A percentile compares a stretch with the other conserved stretches of the same genome.
Conservation (phyloP, 1,140 invertebrate genomes). For the Heliconius congener region DNA sequence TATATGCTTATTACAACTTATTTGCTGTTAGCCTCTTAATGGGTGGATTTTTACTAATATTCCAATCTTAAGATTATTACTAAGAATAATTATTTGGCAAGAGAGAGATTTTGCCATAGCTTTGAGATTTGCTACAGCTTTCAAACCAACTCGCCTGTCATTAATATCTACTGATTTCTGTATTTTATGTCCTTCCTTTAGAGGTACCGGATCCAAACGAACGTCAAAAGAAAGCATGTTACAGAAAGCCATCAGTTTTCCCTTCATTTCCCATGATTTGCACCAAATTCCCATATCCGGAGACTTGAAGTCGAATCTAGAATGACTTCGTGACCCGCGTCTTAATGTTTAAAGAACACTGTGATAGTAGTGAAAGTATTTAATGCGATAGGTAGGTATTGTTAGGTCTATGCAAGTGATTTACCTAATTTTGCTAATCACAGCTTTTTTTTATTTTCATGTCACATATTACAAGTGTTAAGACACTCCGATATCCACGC, state of each 20-base stretch:
- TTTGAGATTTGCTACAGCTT: too few relatives aligned
- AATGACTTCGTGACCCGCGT: conserved; percentile 22
- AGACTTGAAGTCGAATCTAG: conserved; percentile 11
- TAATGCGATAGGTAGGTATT: not conserved
- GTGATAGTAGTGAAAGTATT: conserved; percentile 25
- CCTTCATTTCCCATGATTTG: conserved; percentile 25
- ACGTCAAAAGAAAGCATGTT: conserved; percentile 7
- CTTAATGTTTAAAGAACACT: conserved; percentile 12
- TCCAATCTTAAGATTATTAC: too few relatives aligned
- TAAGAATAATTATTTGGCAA: too few relatives aligned
- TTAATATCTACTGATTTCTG: too few relatives aligned
- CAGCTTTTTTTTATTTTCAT: not conserved
- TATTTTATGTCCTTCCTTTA: not conserved
- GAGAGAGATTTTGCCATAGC: too few relatives aligned
- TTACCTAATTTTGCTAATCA: not conserved
- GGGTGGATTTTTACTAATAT: too few relatives aligned
- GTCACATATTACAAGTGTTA: too few relatives aligned
- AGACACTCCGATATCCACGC: too few relatives aligned
- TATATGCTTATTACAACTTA: too few relatives aligned
- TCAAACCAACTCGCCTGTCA: too few relatives aligned
- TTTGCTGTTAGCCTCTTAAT: too few relatives aligned
- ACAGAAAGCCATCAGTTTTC: conserved; percentile 23
- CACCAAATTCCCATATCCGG: conserved; percentile 34
- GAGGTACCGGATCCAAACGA: not conserved
- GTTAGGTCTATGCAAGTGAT: not conserved